Percentiles rank a stretch among this genome's conserved stretches.
phyloP scores from a whole-genome alignment of 2,888 invertebrate species.

The Cephalotes varians region DNA sequence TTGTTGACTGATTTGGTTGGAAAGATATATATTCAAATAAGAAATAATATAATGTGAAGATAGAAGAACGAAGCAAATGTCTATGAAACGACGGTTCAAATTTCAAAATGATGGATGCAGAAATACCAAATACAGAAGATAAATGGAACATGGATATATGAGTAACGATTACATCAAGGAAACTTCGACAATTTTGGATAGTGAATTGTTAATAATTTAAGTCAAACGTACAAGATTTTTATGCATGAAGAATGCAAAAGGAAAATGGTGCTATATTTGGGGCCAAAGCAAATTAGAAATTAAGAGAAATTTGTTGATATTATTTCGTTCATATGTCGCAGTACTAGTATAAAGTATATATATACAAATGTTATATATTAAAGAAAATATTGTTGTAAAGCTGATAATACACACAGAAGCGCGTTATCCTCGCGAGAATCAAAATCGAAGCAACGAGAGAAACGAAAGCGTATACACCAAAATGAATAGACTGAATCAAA shows the following conservation, averaged over 20 bases:
- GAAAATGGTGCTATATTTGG: not conserved
- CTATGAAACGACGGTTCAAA: not conserved
- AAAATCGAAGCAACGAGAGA: not conserved
- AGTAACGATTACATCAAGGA: not conserved
- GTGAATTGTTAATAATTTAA: not conserved
- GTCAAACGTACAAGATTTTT: not conserved
- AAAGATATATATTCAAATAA: not conserved
- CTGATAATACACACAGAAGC: not conserved
- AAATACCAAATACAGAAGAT: not conserved
- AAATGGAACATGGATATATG: not conserved
- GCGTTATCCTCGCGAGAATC: not conserved
- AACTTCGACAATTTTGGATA: not conserved
- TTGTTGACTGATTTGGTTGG: not conserved
- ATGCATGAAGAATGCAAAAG: not conserved
- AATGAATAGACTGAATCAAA: conserved; percentile 8
- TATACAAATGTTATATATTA: not conserved
- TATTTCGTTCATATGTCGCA: not conserved
- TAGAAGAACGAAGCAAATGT: not conserved
- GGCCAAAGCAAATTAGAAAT: not conserved
- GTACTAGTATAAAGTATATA: not conserved
- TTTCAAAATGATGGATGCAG: not conserved
- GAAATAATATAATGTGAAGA: not conserved
- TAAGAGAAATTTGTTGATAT: not conserved
- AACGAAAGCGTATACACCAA: not conserved
- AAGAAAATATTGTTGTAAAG: not conserved